These are phyloP conservation scores for Epinotia ramella DNA, from an alignment of 2,888 invertebrate species.

Conservation along the genomic window DNA sequence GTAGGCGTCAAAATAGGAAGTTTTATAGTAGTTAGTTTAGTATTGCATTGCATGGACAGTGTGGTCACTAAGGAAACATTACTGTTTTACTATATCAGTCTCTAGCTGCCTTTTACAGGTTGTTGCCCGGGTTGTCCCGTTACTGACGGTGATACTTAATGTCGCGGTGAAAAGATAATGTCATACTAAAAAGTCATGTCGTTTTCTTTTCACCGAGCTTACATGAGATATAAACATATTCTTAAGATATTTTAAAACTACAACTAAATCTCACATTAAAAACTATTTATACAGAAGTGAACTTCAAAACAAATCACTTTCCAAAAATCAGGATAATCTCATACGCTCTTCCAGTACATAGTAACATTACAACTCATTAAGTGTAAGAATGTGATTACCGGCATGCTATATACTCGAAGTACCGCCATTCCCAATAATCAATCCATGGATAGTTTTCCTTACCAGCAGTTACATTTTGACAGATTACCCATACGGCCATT, in stretches of 20 bases:
- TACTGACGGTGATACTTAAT: background rate
- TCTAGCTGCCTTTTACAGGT: background rate
- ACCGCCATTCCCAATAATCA: too few relatives aligned
- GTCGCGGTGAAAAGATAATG: slow-evolving; percentile 13
- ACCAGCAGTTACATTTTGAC: too few relatives aligned
- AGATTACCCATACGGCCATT: too few relatives aligned
- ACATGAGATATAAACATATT: background rate
- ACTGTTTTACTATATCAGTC: slow-evolving; percentile 16
- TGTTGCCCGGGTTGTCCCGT: background rate
- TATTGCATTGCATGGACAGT: slow-evolving; percentile 9
- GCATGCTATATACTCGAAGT: background rate
- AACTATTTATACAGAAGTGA: slow-evolving; percentile 28
- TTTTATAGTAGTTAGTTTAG: background rate
- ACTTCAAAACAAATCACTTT: slow-evolving; percentile 19
- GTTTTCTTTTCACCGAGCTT: background rate
- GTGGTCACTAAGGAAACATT: slow-evolving; percentile 7
- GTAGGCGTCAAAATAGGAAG: background rate
- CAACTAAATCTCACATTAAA: slow-evolving; percentile 25
- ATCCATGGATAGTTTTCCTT: too few relatives aligned
- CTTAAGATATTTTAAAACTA: slow-evolving; percentile 19
- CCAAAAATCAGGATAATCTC: slow-evolving; percentile 23
- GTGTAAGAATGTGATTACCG: background rate
- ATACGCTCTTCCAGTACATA: slow-evolving; percentile 8
- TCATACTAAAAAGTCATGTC: background rate
- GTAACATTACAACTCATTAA: background rate